Conservation (phyloP, 2,113 vertebrate genomes). For the Chascanopsetta lugubris region DNA sequence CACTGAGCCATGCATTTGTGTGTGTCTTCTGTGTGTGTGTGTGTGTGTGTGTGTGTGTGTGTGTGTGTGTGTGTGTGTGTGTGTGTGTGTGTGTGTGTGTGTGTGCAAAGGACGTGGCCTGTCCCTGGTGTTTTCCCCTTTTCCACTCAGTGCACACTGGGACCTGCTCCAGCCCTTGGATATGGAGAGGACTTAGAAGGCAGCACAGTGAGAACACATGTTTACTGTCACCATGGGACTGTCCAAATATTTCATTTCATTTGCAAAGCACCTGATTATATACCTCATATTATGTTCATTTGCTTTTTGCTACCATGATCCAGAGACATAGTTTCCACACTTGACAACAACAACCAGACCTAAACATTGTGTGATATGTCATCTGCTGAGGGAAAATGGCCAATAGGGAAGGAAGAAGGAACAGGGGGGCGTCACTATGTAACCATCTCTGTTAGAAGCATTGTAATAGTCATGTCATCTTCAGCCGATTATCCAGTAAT, state of each 20-base stretch:
- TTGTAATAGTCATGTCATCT: too few species aligned
- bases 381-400: too few species aligned
- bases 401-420: too few species aligned
- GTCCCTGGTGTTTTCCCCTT: conserved; percentile 28
- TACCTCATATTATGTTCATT: too few species aligned
- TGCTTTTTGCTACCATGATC: too few species aligned
- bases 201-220: conserved; percentile 59
- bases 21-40: conserved; percentile 6
- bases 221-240: conserved; percentile 36
- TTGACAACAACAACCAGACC: too few species aligned
- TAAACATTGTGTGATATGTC: too few species aligned
- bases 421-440: too few species aligned
- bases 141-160: conserved; percentile 38
- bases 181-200: conserved; percentile 41
- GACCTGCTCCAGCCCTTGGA: conserved; percentile 59
- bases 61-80: conserved; percentile 12
- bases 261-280: too few species aligned
- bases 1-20: conserved; percentile 17
- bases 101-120: conserved; percentile 14
- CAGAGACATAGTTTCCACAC: too few species aligned
- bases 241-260: conserved; percentile 15
- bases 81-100: conserved; percentile 9
- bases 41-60: conserved; percentile 21
- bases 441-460: too few species aligned
- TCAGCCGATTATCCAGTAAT: too few species aligned